These are phyloP conservation scores for Brachyalestes nurse DNA, from an alignment of 2,797 vertebrate species.

Conservation along the genomic window DNA sequence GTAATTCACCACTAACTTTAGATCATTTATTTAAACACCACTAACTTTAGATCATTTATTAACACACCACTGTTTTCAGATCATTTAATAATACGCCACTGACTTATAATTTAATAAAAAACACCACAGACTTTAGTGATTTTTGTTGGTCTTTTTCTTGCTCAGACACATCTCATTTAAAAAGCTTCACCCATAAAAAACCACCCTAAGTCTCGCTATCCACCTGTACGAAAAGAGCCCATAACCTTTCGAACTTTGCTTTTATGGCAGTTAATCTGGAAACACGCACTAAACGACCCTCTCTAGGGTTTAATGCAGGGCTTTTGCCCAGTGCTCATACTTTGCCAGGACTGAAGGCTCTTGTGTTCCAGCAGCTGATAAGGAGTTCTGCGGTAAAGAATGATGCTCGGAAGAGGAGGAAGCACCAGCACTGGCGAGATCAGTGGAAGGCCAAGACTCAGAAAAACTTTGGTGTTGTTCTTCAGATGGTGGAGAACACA, in stretches of 20 bases:
- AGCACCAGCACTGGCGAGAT: conserved; percentile 49
- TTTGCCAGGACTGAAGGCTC: conserved; percentile 73
- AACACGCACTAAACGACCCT: neutral
- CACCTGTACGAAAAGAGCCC: too few species aligned
- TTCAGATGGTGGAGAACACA: conserved; percentile 29
- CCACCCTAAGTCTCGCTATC: too few species aligned
- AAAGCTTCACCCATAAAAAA: too few species aligned
- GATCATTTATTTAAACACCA: too few species aligned
- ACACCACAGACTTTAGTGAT: too few species aligned
- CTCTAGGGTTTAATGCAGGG: neutral
- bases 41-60: too few species aligned
- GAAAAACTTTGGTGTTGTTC: conserved; percentile 65
- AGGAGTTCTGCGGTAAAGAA: conserved; percentile 10
- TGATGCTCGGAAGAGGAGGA: conserved; percentile 50
- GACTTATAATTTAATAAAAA: too few species aligned
- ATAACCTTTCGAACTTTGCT: neutral
- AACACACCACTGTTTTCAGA: too few species aligned
- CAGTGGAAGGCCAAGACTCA: conserved; percentile 82
- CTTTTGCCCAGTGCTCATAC: conserved; percentile 59
- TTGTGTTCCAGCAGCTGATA: conserved; percentile 42
- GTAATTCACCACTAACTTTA: too few species aligned
- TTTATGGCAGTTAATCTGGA: neutral
- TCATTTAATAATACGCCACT: too few species aligned
- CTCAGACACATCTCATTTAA: too few species aligned
- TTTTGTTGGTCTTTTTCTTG: too few species aligned